A percentile compares a stretch with the other conserved stretches of the same genome.
Evolutionary conservation across 2,797 vertebrate species (phyloP).

Genomic region (Pelodytes ibericus): DNA sequence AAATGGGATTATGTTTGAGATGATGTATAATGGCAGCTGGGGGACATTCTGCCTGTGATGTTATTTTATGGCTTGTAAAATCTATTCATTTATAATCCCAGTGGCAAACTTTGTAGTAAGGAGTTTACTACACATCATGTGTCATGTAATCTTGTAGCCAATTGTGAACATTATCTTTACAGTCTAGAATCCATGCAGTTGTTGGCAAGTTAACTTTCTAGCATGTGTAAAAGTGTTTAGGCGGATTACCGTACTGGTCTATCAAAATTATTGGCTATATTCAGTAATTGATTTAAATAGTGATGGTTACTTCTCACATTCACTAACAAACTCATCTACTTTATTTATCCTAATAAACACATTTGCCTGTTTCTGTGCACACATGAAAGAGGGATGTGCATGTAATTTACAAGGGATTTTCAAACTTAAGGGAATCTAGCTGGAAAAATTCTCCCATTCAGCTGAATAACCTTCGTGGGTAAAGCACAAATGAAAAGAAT

Average conservation of each 20-base stretch:
- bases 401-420: no score
- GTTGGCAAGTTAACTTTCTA: conserved; percentile 28
- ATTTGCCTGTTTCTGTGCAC: no score
- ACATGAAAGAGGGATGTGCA: no score
- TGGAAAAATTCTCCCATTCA: no score
- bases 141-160: conserved; percentile 36
- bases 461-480: no score
- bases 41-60: conserved; percentile 49
- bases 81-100: conserved; percentile 45
- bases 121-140: conserved; percentile 37
- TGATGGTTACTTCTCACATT: background rate
- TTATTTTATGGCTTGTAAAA: conserved; percentile 54
- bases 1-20: conserved; percentile 49
- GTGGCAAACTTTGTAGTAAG: conserved; percentile 48
- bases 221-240: conserved; percentile 26
- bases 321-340: no score
- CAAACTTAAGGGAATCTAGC: no score
- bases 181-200: conserved; percentile 38
- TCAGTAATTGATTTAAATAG: background rate
- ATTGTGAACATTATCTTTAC: conserved; percentile 25
- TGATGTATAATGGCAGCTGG: conserved; percentile 51
- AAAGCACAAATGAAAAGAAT: no score
- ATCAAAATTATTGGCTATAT: background rate
- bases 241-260: conserved; percentile 33
- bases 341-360: no score